Base-by-base conservation (phyloP, 1,140 invertebrate species). In the Radopholus similis region DNA sequence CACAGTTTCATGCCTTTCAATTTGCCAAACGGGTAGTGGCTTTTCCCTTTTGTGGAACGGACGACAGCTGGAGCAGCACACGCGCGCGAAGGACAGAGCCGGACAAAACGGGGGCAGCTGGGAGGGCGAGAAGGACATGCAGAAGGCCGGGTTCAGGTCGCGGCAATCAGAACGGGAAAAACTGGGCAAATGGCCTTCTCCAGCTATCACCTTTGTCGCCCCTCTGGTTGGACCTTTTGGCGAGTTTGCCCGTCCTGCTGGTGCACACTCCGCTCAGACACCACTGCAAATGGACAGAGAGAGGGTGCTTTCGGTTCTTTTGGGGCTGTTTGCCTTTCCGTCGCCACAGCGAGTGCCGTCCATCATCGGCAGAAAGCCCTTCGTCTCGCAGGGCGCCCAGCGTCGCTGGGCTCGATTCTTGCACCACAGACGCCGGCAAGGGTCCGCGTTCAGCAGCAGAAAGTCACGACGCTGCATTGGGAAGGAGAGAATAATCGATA, bases 351-450 rank as follows among this genome's bases (percentile, higher is more conserved):
- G 64, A 34, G 77, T 77, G 15, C 76, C 77, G 67, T 77, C 76
- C 54, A 79, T 71, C 21, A 76, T 60, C n/a, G 76, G 76, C 30
- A 77, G 68, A 60, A 71, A 77, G 23, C 71, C 64, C 53, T 69
- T 71, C 26, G 77, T 78, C 58, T 78, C 78, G 47, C 77, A 78
- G 13, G 72, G 59, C 3, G 57, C 64, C 44, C 47, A 65, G 57
- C 77, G 44, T 34, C 65, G 28, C 53, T 74, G 18, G 23, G 38
- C 15, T 30, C 77, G 49, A 58, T 77, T 70, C 54, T 77, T 80
- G 54, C 77, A 78, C 77, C 77, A 78, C 4, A 78, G 37, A n/a
- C 77, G 47, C 18, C 75, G 65, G 49, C 77, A 78, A 15, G 68
- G 38, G 51, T 80, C 75, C 18, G 62, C 9, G n/a, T 35, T 66